Conservation (phyloP, 2,113 vertebrate genomes). For the Chloroceryle aenea region DNA sequence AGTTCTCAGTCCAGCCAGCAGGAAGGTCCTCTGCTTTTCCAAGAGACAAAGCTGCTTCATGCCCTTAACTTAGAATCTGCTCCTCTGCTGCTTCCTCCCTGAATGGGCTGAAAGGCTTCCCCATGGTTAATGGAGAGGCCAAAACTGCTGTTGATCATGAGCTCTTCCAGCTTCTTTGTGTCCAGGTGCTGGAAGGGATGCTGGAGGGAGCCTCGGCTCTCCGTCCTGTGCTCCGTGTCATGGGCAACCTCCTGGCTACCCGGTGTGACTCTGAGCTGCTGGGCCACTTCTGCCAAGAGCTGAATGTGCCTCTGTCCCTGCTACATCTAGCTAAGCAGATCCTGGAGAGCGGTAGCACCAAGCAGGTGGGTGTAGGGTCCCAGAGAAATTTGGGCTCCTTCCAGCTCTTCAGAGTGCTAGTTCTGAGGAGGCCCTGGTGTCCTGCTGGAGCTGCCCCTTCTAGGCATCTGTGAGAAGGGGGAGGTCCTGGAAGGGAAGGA, state of each 20-base stretch:
- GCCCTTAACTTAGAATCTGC: not conserved
- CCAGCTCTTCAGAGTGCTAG: not conserved
- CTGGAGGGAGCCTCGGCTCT: conserved; percentile 77
- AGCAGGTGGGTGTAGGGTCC: conserved; percentile 73
- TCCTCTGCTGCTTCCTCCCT: not conserved
- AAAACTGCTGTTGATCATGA: not conserved
- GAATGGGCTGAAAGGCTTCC: not conserved
- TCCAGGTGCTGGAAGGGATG: conserved; percentile 80
- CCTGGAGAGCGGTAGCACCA: conserved; percentile 68
- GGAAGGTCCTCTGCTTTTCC: not conserved
- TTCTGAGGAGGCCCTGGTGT: not conserved
- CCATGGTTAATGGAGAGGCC: not conserved
- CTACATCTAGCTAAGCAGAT: conserved; percentile 77
- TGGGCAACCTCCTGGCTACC: conserved; percentile 80
- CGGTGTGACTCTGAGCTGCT: conserved; percentile 71
- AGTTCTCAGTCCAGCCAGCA: not conserved
- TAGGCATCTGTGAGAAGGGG: not conserved
- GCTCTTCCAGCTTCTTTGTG: not conserved
- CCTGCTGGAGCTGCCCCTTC: not conserved
- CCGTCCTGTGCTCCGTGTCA: conserved; percentile 75
- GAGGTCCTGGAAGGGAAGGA: not conserved
- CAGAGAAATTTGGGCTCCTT: not conserved
- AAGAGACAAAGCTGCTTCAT: not conserved
- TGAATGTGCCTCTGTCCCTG: conserved; percentile 79
- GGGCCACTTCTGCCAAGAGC: conserved; percentile 69